Evolutionary conservation across 2,888 invertebrate genomes (phyloP).

Genomic region (Dolichopus griseipennis): DNA sequence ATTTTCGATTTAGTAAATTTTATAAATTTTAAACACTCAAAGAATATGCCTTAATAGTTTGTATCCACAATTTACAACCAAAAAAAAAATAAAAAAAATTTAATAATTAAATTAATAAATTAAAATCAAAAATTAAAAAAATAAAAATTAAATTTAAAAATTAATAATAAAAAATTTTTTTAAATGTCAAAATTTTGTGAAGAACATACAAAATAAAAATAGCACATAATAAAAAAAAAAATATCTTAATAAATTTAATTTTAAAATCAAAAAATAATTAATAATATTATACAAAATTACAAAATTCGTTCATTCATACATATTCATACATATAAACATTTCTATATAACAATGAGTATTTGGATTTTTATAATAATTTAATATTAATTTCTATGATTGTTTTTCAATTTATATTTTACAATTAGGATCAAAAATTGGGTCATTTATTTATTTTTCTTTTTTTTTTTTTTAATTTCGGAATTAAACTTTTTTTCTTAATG

Average conservation of each 20-base stretch:
- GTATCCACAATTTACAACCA: conserved; percentile 4
- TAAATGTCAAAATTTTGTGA: conserved; percentile 1
- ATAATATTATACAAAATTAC: background rate
- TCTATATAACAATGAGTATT: too few species aligned
- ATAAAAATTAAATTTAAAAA: background rate
- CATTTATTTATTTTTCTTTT: too few species aligned
- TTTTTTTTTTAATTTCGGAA: too few species aligned
- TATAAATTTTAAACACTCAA: background rate
- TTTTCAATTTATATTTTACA: too few species aligned
- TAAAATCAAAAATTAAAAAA: background rate
- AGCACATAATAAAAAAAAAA: background rate
- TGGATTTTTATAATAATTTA: too few species aligned
- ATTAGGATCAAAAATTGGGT: too few species aligned
- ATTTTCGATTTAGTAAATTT: background rate
- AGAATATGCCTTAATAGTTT: conserved; percentile 9
- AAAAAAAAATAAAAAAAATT: too few species aligned
- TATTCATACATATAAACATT: background rate
- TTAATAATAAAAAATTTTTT: background rate
- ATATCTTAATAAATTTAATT: too few species aligned
- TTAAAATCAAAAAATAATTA: too few species aligned
- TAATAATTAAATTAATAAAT: too few species aligned
- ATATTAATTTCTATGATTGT: too few species aligned
- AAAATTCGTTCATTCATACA: background rate
- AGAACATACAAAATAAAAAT: background rate
- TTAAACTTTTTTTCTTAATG: too few species aligned